Evolutionary conservation across 2,113 vertebrate genomes (phyloP), one percentile per base, ranked within the genome.

Genomic region (Edolisoma coerulescens): DNA sequence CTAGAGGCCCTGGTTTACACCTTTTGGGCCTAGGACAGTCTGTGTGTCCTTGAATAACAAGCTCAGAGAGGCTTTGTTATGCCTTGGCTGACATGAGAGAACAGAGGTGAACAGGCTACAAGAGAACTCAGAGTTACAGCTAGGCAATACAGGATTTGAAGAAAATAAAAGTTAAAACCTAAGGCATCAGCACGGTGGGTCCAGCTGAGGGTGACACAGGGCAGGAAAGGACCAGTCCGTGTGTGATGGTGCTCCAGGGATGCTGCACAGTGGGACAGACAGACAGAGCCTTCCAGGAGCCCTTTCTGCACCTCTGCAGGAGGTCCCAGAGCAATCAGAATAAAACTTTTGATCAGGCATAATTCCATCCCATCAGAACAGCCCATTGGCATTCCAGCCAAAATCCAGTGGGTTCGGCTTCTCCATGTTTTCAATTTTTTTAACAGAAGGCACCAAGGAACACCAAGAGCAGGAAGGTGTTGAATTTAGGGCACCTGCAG

Each of bases 121-220:
- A n/a, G n/a, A n/a, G n/a, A n/a, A n/a, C n/a, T n/a, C n/a, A n/a
- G n/a, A n/a, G n/a, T n/a, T n/a, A n/a, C n/a, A n/a, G n/a, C n/a
- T n/a, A n/a, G n/a, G n/a, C n/a, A n/a, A n/a, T n/a, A n/a, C n/a
- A n/a, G n/a, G n/a, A n/a, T n/a, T n/a, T n/a, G n/a, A n/a, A n/a
- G n/a, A n/a, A n/a, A n/a, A n/a, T n/a, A n/a, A n/a, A n/a, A n/a
- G n/a, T n/a, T n/a, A n/a, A n/a, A n/a, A n/a, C n/a, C n/a, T n/a
- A n/a, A n/a, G n/a, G n/a, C n/a, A n/a, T n/a, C n/a, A n/a, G n/a
- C n/a, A 12, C 12, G 5, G 45, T 3, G 6, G 22, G 33, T 19
- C 73, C 0, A 2, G 71, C 69, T 82, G 63, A 0, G 20, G 76
- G 15, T 0, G 11, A 32, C 35, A 22, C 1, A 0, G 60, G 67